Conservation (phyloP, 2,888 invertebrate species). For the Anodontia alba region DNA sequence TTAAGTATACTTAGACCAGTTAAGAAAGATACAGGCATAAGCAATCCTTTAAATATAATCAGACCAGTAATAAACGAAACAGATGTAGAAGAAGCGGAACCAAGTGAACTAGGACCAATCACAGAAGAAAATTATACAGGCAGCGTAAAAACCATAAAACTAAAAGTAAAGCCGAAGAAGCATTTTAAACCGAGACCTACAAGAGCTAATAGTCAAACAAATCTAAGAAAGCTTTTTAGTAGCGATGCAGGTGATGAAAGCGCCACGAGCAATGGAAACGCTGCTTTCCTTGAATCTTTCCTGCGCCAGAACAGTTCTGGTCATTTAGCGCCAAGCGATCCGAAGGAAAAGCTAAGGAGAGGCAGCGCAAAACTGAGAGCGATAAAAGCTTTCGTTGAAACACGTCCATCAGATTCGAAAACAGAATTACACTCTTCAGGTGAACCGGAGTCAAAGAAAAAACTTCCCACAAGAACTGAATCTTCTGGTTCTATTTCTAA, state of each 20-base stretch:
- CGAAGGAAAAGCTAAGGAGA: neutral
- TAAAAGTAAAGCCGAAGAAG: neutral
- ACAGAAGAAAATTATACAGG: neutral
- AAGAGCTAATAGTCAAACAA: slow-evolving; percentile 7
- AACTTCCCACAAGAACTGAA: neutral
- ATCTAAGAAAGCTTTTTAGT: neutral
- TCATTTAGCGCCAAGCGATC: neutral
- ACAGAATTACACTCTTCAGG: neutral
- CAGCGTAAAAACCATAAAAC: slow-evolving; percentile 1
- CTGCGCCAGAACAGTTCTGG: neutral
- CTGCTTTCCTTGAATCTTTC: neutral
- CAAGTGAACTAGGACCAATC: neutral
- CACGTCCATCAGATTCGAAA: neutral
- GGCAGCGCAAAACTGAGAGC: neutral
- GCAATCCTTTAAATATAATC: neutral
- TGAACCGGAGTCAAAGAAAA: neutral
- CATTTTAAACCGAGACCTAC: neutral
- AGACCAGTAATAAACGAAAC: neutral
- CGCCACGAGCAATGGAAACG: neutral
- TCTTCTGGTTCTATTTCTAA: neutral
- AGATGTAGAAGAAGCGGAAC: neutral
- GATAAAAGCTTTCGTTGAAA: neutral
- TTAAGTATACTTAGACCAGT: neutral
- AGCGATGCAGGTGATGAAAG: neutral
- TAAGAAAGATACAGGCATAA: neutral